Percentiles rank a stretch among this genome's conserved stretches.
Conservation (phyloP, 2,888 invertebrate genomes). For the Apocheima hispidaria region DNA sequence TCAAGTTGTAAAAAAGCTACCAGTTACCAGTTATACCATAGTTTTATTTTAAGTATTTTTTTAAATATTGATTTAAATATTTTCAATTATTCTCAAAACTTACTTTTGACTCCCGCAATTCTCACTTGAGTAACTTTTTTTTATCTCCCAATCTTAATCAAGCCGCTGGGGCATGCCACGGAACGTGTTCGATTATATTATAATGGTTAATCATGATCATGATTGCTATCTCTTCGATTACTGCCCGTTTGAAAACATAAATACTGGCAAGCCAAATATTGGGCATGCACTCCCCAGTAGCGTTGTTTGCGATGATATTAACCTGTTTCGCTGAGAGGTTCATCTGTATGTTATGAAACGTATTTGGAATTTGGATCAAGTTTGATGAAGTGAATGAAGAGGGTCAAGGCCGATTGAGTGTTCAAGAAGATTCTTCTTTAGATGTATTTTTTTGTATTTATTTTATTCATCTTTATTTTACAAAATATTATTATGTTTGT, state of each 20-base stretch:
- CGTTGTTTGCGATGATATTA: slow-evolving; percentile 49
- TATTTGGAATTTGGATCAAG: slow-evolving; percentile 14
- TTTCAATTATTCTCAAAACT: background rate
- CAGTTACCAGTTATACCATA: too few relatives aligned
- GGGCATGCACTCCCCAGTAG: slow-evolving; percentile 56
- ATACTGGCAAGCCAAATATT: slow-evolving; percentile 61
- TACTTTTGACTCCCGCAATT: slow-evolving; percentile 7
- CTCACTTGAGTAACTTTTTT: slow-evolving; percentile 31
- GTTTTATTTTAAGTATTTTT: too few relatives aligned
- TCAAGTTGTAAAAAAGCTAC: too few relatives aligned
- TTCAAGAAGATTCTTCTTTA: background rate
- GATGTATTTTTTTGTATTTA: too few relatives aligned
- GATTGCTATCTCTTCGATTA: slow-evolving; percentile 38
- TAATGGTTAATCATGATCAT: slow-evolving; percentile 46
- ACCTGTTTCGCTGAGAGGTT: slow-evolving; percentile 38
- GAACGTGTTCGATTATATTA: slow-evolving; percentile 42
- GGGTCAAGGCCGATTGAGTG: background rate
- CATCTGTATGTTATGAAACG: background rate
- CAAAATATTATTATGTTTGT: too few relatives aligned
- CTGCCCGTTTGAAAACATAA: slow-evolving; percentile 52
- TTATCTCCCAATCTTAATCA: slow-evolving; percentile 35
- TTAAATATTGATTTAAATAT: background rate
- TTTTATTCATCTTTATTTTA: too few relatives aligned
- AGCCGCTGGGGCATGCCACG: slow-evolving; percentile 28
- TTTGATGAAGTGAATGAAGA: background rate